These are phyloP conservation scores for Pluvialis apricaria DNA, from an alignment of 2,113 vertebrate genomes.

Conservation along the genomic window DNA sequence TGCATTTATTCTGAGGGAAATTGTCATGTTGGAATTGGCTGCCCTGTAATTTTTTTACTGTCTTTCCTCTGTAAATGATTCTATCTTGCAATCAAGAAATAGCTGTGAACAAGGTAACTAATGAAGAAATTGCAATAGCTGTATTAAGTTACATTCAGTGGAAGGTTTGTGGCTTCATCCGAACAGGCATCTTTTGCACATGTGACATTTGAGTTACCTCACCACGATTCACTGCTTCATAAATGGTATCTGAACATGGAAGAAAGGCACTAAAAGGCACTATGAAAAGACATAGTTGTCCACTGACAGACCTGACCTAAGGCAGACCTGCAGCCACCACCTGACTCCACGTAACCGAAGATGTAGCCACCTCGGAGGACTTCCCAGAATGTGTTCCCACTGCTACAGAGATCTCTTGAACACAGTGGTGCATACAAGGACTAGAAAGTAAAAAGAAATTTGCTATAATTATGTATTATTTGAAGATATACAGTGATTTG, in stretches of 20 bases:
- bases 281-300: background rate
- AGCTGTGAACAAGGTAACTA: background rate
- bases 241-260: background rate
- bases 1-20: background rate
- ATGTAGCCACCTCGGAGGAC: background rate
- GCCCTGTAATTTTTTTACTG: background rate
- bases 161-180: background rate
- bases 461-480: background rate
- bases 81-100: background rate
- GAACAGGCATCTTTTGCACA: background rate
- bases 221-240: background rate
- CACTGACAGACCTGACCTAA: background rate
- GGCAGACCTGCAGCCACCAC: background rate
- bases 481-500: background rate
- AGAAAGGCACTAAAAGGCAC: background rate
- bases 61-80: background rate
- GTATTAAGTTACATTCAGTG: background rate
- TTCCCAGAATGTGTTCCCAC: background rate
- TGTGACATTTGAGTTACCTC: fast-evolving
- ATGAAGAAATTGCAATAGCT: background rate
- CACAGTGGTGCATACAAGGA: background rate
- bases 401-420: background rate
- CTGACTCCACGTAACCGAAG: fast-evolving
- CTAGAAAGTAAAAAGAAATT: background rate
- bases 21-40: background rate